A percentile compares a stretch with the other conserved stretches of the same genome.
phyloP scores from a whole-genome alignment of 2,888 invertebrate species.

The Parnassius orleans region DNA sequence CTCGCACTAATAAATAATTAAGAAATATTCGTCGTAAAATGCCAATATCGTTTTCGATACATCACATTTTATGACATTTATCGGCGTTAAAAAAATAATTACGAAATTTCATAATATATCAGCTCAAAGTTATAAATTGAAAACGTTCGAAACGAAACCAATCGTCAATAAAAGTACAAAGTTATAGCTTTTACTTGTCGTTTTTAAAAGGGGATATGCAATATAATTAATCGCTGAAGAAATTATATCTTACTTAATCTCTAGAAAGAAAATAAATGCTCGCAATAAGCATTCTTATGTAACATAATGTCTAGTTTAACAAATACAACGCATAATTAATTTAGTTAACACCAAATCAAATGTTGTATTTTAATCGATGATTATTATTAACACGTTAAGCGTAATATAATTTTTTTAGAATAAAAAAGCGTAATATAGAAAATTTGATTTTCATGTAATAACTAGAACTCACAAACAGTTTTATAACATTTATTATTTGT shows the following conservation, averaged over 20 bases:
- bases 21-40: neutral
- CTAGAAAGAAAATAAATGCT: neutral
- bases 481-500: too few relatives aligned
- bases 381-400: too few relatives aligned
- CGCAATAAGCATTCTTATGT: neutral
- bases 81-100: constrained; percentile 3
- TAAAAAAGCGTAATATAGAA: too few relatives aligned
- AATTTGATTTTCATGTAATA: too few relatives aligned
- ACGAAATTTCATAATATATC: constrained; percentile 1
- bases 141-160: neutral
- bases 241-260: neutral
- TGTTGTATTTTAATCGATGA: too few relatives aligned
- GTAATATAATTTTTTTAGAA: too few relatives aligned
- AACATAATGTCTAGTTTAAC: too few relatives aligned
- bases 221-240: constrained; percentile 1
- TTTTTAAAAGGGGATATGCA: constrained; percentile 5
- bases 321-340: too few relatives aligned
- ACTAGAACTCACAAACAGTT: too few relatives aligned
- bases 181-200: neutral
- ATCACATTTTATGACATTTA: too few relatives aligned
- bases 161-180: constrained; percentile 2
- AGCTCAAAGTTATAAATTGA: neutral
- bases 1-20: neutral
- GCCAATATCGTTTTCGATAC: neutral
- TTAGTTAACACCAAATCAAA: too few relatives aligned